Percentiles rank a stretch among this genome's conserved stretches.
phyloP scores from a whole-genome alignment of 2,113 vertebrate species.

The Centropristis striata region DNA sequence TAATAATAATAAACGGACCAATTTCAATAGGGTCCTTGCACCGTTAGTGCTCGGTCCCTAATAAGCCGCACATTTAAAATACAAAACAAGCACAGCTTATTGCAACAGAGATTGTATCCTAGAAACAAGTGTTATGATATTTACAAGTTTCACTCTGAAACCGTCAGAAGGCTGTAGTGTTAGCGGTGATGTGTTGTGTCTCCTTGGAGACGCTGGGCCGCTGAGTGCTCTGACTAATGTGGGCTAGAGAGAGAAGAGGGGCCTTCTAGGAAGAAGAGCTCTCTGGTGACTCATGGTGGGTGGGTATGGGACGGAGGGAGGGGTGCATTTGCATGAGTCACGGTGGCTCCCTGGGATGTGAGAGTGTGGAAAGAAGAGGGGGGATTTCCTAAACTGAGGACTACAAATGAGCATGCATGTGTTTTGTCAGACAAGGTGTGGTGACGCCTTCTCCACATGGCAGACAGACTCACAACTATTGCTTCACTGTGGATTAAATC shows the following conservation, averaged over 20 bases:
- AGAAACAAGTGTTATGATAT: constrained; percentile 31
- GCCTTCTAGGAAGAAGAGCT: constrained; percentile 27
- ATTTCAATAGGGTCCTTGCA: no score
- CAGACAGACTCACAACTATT: neutral
- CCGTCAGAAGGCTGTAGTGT: neutral
- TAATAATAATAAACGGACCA: no score
- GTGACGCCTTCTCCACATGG: neutral
- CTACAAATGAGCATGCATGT: constrained; percentile 5
- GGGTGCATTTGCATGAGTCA: constrained; percentile 44
- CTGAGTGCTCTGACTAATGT: constrained; percentile 49
- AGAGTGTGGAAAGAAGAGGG: neutral
- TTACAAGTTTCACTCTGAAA: neutral
- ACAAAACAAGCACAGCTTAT: neutral
- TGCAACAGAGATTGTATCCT: neutral
- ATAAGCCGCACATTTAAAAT: neutral
- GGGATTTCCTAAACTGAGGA: constrained; percentile 47
- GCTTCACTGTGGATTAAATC: neutral
- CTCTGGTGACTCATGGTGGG: constrained; percentile 68
- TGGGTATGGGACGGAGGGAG: constrained; percentile 20
- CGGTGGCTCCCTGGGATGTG: constrained; percentile 29
- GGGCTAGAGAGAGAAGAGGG: constrained; percentile 5
- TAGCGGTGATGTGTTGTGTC: constrained; percentile 51
- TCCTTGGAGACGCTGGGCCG: constrained; percentile 50
- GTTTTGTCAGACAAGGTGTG: constrained; percentile 32
- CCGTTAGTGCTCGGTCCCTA: no score